Conservation (phyloP, 1,140 invertebrate genomes). For the Listronotus oregonensis region DNA sequence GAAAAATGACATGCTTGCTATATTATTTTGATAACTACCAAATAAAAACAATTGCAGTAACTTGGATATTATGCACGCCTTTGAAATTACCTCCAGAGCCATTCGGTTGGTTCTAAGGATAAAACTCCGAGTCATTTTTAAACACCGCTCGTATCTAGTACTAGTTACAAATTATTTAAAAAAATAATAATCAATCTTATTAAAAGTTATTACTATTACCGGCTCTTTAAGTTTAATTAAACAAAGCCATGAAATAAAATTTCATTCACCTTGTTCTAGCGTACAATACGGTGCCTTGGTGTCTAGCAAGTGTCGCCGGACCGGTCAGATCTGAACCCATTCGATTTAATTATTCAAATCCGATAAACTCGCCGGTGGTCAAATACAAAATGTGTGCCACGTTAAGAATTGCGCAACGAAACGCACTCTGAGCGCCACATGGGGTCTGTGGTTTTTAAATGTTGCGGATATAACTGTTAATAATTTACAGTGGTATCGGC, state of each 20-base stretch:
- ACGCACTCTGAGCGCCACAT: slow-evolving; percentile 10
- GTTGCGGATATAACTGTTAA: neutral
- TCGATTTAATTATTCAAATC: neutral
- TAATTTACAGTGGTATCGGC: neutral
- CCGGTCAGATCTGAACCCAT: slow-evolving; percentile 2
- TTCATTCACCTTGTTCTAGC: slow-evolving; percentile 11
- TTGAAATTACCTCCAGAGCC: too few species aligned
- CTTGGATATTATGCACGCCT: too few species aligned
- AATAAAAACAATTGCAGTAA: too few species aligned
- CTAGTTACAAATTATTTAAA: too few species aligned
- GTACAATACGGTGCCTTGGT: neutral
- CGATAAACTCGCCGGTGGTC: slow-evolving; percentile 6
- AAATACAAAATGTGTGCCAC: slow-evolving; percentile 14
- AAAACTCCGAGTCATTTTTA: too few species aligned
- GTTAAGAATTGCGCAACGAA: neutral
- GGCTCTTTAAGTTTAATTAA: neutral
- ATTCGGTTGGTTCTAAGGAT: too few species aligned
- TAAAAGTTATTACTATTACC: too few species aligned
- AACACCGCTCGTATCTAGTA: too few species aligned
- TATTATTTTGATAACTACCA: too few species aligned
- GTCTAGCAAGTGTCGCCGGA: slow-evolving; percentile 11
- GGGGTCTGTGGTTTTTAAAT: slow-evolving; percentile 5
- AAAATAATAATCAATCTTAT: too few species aligned
- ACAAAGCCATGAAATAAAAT: neutral
- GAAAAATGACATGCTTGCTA: too few species aligned